Evolutionary conservation across 2,888 invertebrate genomes (phyloP), one percentile per base, ranked within the genome.

Genomic region (Drosophila longiperda): DNA sequence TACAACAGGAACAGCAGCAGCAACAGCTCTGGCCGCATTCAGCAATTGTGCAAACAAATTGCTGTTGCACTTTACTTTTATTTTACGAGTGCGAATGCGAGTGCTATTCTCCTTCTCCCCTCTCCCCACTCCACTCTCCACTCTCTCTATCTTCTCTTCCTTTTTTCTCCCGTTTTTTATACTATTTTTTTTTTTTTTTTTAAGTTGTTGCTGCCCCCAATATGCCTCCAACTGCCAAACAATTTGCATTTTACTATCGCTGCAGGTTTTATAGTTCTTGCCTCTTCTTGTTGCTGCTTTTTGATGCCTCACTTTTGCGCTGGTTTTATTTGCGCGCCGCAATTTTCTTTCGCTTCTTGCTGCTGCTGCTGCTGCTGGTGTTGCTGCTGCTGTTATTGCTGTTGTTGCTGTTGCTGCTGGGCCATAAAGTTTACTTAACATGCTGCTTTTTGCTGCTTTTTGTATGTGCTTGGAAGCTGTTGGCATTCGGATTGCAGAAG

Each of bases 351-450:
- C 66, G 71, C 62, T 76, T 74, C 77, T 70, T 71, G 57, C 66
- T 65, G 66, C 50, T 64, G 73, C 45, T 40, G 4, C 40, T 42
- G 84, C 74, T 88, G 84, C 82, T 78, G 84, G 68, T 62, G 65
- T 50, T 54, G 36, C 1, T 54, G 54, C 26, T 54, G 38, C 17
- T 34, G 38, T 3, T 38, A 17, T 8, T 38, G 38, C 17, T 34
- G 38, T 3, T 38, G 38, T 17, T 38, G 38, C 17, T 38, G 38
- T 40, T 45, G 45, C 45, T 45, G 45, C 45, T 45, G 45, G 76
- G 89, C 81, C 89, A 89, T 89, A 89, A 87, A 89, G 89, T 87
- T 87, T 87, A 84, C 87, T 89, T 87, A 87, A 87, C 84, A 89
- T 89, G 84, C 87, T 78, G 84, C 77, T 63, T 66, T 64, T 58